phyloP scores from a whole-genome alignment of 64 coral and sea anemone genomes.

The Pachyseris speciosa region DNA sequence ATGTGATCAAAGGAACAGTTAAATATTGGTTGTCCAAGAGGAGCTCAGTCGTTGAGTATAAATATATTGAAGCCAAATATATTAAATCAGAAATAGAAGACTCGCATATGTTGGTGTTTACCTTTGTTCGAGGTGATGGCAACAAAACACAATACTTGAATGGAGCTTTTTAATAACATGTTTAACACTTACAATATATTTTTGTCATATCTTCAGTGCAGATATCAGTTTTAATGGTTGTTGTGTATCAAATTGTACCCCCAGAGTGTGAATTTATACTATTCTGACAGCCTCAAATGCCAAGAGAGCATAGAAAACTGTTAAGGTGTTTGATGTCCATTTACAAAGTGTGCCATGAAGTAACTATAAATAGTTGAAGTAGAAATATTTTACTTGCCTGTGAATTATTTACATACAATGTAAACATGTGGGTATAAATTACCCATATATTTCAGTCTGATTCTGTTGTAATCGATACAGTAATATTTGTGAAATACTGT shows the following conservation, averaged over 20 bases:
- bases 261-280: too few species aligned
- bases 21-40: constrained; percentile 26
- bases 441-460: not conserved
- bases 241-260: too few species aligned
- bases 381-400: not conserved
- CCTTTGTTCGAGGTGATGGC: constrained; percentile 65
- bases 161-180: not conserved
- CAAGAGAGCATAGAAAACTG: too few species aligned
- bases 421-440: constrained; percentile 4
- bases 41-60: constrained; percentile 49
- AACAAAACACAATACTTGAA: constrained; percentile 31
- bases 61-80: constrained; percentile 54
- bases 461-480: not conserved
- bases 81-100: constrained; percentile 44
- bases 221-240: too few species aligned
- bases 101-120: constrained; percentile 37
- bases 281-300: too few species aligned
- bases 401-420: not conserved
- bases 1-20: too few species aligned
- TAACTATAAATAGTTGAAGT: not conserved
- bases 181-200: not conserved
- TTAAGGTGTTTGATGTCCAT: too few species aligned
- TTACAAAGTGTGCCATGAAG: too few species aligned
- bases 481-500: not conserved
- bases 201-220: too few species aligned